Percentiles rank a stretch among this genome's conserved stretches.
Evolutionary conservation across 2,113 vertebrate genomes (phyloP).

Genomic region (Brachyistius frenatus): DNA sequence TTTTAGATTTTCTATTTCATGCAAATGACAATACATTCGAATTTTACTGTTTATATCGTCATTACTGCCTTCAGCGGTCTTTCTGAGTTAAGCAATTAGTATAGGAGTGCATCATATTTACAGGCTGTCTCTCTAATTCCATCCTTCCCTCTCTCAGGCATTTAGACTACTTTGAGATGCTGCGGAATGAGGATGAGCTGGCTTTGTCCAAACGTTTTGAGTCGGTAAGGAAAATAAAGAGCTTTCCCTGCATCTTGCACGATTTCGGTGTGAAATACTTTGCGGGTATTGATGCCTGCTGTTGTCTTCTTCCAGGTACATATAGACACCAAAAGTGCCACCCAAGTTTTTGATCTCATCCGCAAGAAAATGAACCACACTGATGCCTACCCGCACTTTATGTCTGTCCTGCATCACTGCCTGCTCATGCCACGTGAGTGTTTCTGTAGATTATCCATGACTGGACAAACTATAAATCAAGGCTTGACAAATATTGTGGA

Average conservation of each 20-base stretch:
- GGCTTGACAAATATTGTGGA: background rate
- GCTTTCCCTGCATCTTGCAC: background rate
- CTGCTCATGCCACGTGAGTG: constrained; percentile 99
- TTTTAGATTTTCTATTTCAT: background rate
- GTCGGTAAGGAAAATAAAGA: constrained; percentile 80
- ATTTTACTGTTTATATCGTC: too few relatives aligned
- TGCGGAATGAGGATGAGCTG: constrained; percentile 97
- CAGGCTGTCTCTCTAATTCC: background rate
- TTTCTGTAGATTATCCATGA: fast-evolving
- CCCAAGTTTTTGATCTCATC: constrained; percentile 97
- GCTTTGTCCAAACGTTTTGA: constrained; percentile 97
- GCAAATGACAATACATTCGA: background rate
- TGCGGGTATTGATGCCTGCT: background rate
- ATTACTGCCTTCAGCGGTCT: background rate
- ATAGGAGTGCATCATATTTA: background rate
- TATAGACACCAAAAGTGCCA: constrained; percentile 97
- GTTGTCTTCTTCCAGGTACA: constrained; percentile 86
- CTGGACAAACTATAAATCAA: too few relatives aligned
- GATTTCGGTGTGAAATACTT: background rate
- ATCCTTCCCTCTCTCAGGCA: constrained; percentile 84
- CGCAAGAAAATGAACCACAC: constrained; percentile 97
- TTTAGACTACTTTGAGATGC: constrained; percentile 99
- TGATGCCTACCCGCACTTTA: constrained; percentile 97
- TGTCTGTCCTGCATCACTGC: constrained; percentile 98
- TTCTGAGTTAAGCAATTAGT: background rate